phyloP scores from a whole-genome alignment of 2,888 invertebrate species.

The Nymphalis polychloros region DNA sequence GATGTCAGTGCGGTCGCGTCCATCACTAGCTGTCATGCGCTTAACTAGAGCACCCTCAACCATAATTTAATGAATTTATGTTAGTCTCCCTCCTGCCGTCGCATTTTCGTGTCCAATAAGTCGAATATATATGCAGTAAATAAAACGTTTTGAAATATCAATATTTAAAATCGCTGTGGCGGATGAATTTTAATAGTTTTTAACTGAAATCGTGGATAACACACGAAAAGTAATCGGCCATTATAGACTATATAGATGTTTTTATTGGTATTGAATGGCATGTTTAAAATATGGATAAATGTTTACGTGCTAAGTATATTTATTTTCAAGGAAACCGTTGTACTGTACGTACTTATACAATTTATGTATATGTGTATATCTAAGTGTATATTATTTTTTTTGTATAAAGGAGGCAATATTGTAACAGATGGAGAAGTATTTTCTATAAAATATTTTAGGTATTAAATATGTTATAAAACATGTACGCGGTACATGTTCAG shows the following conservation, averaged over 20 bases:
- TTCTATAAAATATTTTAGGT: no score
- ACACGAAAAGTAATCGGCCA: not conserved
- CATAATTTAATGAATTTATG: conserved; percentile 63
- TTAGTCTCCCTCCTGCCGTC: conserved; percentile 39
- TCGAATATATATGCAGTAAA: not conserved
- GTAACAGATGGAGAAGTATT: no score
- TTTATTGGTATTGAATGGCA: not conserved
- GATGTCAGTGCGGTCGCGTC: conserved; percentile 58
- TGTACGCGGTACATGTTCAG: no score
- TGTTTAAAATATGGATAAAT: not conserved
- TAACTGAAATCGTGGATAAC: not conserved
- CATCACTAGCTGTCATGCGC: conserved; percentile 45
- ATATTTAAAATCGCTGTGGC: not conserved
- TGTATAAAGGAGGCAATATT: no score
- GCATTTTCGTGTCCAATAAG: conserved; percentile 9
- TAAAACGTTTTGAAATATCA: not conserved
- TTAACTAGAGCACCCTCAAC: conserved; percentile 52
- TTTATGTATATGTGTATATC: no score
- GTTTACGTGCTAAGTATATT: no score
- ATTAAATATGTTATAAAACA: no score
- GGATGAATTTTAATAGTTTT: not conserved
- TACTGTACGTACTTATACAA: no score
- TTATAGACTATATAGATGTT: not conserved
- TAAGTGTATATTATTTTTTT: no score
- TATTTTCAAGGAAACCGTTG: no score